Evolutionary conservation across 2,797 vertebrate species (phyloP), one percentile per base, ranked within the genome.

Genomic region (Pseudomugil tenellus): DNA sequence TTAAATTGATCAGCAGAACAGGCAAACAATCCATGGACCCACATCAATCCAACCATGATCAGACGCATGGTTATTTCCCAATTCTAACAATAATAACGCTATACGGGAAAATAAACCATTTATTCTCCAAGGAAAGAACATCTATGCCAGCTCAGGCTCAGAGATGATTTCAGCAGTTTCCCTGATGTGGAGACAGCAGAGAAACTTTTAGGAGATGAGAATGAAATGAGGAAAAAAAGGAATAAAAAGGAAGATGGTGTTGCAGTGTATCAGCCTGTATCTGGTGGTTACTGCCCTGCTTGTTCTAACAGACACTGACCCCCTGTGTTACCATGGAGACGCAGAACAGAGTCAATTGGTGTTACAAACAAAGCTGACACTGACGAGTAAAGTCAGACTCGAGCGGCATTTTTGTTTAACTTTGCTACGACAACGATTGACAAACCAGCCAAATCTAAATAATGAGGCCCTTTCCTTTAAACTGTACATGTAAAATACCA

Each of bases 301-400:
- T 72, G 66, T 51, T 80, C 32, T 75, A 49, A 60, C 63, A 72
- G 63, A 71, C 69, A 61, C 58, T 59, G 55, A 65, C 55, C 59
- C 7, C 58, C 58, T 39, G 54, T 66, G 54, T 72, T 17, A 1
- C 71, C 63, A 77, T 49, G 26, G 58, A 72, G 54, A 80, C 0
- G 35, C 77, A 72, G 63, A 63, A 68, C 76, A 71, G 28, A 56
- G 73, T 77, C 77, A 77, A 72, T 63, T 61, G 39, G 52, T 80
- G 72, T 61, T 52, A 72, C 26, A 46, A 62, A 58, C n/a, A 63
- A 35, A 34, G 1, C 1, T 13, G 14, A 60, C 39, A 43, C 53
- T 5, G 11, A 39, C 67, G 26, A 52, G 7, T 1, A 37, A 37
- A 48, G 1, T 63, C 8, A n/a, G 1, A n/a, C 25, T 41, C n/a